Conservation (phyloP, 2,113 vertebrate species). For the Solea senegalensis region DNA sequence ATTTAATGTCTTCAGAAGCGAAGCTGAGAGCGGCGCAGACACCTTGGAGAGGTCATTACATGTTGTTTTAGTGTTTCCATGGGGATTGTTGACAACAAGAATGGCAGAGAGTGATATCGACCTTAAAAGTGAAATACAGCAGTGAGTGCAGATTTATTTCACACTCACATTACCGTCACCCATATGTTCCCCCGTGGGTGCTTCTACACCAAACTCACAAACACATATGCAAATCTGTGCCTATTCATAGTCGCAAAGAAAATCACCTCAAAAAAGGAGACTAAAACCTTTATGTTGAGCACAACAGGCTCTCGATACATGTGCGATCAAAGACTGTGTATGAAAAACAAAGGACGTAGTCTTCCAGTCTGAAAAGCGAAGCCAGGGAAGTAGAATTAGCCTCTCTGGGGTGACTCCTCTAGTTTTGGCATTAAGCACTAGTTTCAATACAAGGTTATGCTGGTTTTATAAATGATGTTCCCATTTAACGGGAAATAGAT, state of each 20-base stretch:
- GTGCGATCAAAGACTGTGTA: no score
- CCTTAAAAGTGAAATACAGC: not conserved
- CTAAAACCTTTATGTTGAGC: not conserved
- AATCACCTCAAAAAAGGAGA: not conserved
- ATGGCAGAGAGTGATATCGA: not conserved
- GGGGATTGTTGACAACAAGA: not conserved
- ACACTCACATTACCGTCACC: not conserved
- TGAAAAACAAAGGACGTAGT: no score
- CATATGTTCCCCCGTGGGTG: not conserved
- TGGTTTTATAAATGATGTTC: no score
- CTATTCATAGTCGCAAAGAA: not conserved
- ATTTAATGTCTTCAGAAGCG: not conserved
- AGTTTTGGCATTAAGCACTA: no score
- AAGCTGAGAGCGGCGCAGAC: not conserved
- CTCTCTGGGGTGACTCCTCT: no score
- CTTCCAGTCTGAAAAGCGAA: no score
- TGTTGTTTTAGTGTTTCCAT: not conserved
- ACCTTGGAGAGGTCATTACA: not conserved
- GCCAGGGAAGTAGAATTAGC: no score
- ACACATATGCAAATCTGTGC: not conserved
- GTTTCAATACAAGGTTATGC: no score
- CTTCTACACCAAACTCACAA: constrained; percentile 4
- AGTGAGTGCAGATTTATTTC: not conserved
- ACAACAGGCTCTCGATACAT: not conserved
- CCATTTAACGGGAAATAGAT: no score